Percentiles rank a stretch among this genome's conserved stretches.
These are phyloP conservation scores for Formica exsecta DNA, from an alignment of 1,140 invertebrate species.

Conservation along the genomic window DNA sequence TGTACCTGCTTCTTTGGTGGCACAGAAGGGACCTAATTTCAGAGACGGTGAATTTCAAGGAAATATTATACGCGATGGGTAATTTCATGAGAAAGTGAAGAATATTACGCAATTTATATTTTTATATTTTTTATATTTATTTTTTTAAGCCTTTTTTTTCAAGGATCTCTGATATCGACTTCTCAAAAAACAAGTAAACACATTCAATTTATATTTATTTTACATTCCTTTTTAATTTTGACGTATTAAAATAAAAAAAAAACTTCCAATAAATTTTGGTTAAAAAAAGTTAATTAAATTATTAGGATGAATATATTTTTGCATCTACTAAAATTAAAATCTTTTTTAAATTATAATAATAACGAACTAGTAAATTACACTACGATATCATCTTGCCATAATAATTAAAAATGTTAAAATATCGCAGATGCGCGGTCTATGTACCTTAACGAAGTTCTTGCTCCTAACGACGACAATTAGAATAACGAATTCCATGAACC, in stretches of 20 bases:
- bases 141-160: neutral
- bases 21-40: neutral
- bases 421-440: slow-evolving; percentile 9
- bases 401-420: slow-evolving; percentile 34
- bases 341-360: neutral
- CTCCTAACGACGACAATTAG: slow-evolving; percentile 47
- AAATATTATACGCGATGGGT: neutral
- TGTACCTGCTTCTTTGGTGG: slow-evolving; percentile 46
- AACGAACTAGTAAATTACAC: neutral
- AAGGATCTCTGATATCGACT: neutral
- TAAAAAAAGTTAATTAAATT: neutral
- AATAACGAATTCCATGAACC: slow-evolving; percentile 36
- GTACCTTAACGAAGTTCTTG: slow-evolving; percentile 51
- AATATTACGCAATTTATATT: neutral
- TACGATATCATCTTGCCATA: neutral
- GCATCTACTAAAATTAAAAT: neutral
- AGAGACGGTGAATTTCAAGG: neutral
- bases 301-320: neutral
- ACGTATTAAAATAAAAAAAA: neutral
- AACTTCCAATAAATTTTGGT: neutral
- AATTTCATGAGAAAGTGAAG: slow-evolving; percentile 14
- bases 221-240: neutral
- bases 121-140: neutral
- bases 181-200: neutral
- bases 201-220: neutral